Conservation (phyloP, 2,797 vertebrate species). For the Diplodus sargus region DNA sequence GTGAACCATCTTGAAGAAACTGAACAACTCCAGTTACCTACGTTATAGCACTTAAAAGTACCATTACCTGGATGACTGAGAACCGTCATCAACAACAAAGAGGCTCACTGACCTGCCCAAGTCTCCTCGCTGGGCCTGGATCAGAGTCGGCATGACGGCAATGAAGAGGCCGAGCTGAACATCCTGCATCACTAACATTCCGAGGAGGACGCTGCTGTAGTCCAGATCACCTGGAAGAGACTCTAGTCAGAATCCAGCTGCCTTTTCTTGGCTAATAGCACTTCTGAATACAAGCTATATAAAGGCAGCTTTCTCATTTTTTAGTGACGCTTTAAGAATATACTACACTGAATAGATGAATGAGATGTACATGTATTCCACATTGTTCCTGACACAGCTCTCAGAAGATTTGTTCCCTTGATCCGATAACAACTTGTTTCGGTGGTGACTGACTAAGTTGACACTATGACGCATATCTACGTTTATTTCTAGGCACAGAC, state of each 20-base stretch:
- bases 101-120: constrained; percentile 84
- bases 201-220: constrained; percentile 94
- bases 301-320: not conserved
- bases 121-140: constrained; percentile 89
- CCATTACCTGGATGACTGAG: too few relatives aligned
- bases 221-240: constrained; percentile 90
- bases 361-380: too few relatives aligned
- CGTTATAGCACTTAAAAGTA: too few relatives aligned
- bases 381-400: not conserved
- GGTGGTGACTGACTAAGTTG: not conserved
- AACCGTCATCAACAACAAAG: too few relatives aligned
- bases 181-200: constrained; percentile 97
- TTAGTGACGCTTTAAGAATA: not conserved
- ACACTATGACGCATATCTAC: not conserved
- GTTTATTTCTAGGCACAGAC: not conserved
- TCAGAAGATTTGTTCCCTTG: not conserved
- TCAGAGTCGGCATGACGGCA: constrained; percentile 93
- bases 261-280: too few relatives aligned
- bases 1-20: too few relatives aligned
- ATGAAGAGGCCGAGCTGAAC: constrained; percentile 99
- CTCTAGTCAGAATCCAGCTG: too few relatives aligned
- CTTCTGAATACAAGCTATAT: not conserved
- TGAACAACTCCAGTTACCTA: too few relatives aligned
- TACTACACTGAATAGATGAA: not conserved
- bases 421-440: not conserved